phyloP scores from a whole-genome alignment of 1,140 invertebrate species.

The Pygmarrhopalites habei region DNA sequence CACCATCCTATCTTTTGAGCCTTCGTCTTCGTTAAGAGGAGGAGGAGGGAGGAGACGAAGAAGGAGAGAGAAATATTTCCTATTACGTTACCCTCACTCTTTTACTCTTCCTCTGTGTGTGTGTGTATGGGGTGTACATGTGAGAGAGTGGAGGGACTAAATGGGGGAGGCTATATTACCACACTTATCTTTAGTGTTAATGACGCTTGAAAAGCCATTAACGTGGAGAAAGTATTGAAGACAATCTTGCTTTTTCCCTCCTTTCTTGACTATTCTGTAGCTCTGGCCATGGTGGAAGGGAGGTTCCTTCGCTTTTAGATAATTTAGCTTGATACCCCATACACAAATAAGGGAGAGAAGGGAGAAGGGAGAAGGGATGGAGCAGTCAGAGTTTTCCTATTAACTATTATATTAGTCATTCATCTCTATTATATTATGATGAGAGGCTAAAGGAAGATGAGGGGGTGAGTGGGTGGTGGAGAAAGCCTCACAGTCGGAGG shows the following conservation, averaged over 20 bases:
- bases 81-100: neutral
- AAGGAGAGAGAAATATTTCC: neutral
- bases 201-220: slow-evolving; percentile 37
- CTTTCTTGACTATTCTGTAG: neutral
- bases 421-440: slow-evolving; percentile 1
- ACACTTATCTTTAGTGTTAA: slow-evolving; percentile 38
- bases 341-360: too few relatives aligned
- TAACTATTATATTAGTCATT: slow-evolving; percentile 1
- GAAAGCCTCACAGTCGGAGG: too few relatives aligned
- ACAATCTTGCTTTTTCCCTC: slow-evolving; percentile 2
- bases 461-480: too few relatives aligned
- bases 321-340: too few relatives aligned
- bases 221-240: slow-evolving; percentile 16
- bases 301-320: too few relatives aligned
- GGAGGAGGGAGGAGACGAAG: neutral
- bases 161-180: slow-evolving; percentile 13
- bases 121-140: too few relatives aligned
- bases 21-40: too few relatives aligned
- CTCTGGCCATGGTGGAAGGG: neutral
- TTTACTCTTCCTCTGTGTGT: neutral
- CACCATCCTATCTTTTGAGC: too few relatives aligned
- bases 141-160: neutral
- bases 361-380: too few relatives aligned
- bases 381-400: neutral
- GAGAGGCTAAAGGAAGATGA: neutral